Conservation (phyloP, 1,140 invertebrate genomes). For the Nasonia longicornis region DNA sequence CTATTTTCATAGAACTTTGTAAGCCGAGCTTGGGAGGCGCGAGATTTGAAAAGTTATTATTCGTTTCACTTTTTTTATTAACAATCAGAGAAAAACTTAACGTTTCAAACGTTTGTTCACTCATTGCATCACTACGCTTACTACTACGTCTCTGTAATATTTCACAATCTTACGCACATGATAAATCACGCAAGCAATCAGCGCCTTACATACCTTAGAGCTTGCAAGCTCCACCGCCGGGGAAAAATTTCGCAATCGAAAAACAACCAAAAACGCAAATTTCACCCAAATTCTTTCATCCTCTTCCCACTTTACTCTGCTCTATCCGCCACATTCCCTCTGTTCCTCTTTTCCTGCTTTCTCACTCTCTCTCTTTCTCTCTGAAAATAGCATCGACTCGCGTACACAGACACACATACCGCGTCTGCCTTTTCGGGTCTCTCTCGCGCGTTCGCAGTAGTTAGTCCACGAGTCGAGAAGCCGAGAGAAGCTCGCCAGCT, state of each 20-base stretch:
- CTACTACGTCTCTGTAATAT: too few species aligned
- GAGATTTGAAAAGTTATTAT: too few species aligned
- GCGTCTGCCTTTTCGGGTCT: constrained; percentile 60
- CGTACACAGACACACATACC: not conserved
- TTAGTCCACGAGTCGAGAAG: constrained; percentile 23
- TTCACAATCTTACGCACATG: too few species aligned
- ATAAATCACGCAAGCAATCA: too few species aligned
- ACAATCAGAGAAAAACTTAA: too few species aligned
- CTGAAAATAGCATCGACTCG: constrained; percentile 21
- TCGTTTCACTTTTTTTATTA: too few species aligned
- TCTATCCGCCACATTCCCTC: not conserved
- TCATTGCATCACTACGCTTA: too few species aligned
- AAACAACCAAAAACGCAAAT: not conserved
- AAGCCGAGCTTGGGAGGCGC: not conserved
- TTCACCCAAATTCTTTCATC: constrained; percentile 3
- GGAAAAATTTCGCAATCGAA: too few species aligned
- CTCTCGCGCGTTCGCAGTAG: constrained; percentile 1
- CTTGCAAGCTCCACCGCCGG: too few species aligned
- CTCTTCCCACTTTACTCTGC: not conserved
- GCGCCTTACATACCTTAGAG: too few species aligned
- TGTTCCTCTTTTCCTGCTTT: constrained; percentile 15
- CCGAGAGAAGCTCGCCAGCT: constrained; percentile 22
- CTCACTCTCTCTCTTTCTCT: constrained; percentile 27
- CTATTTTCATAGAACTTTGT: not conserved
- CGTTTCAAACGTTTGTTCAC: too few species aligned